Evolutionary conservation across 2,797 vertebrate species (phyloP).

Genomic region (Macrochelys suwanniensis): DNA sequence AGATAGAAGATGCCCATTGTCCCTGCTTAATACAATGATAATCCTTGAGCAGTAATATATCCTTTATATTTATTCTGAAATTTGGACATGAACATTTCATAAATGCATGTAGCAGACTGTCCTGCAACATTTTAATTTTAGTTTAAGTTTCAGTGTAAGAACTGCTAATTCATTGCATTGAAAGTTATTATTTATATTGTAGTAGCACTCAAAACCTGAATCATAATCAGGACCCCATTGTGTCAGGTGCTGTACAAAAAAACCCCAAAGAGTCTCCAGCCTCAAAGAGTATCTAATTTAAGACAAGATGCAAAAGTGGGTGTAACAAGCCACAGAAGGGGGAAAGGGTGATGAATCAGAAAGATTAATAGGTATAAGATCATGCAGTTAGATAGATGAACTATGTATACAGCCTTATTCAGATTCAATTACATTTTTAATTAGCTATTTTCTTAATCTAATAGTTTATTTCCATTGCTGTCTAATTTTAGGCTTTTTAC

Average conservation of each 20-base stretch:
- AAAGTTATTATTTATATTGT: not conserved
- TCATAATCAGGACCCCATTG: not conserved
- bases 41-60: not conserved
- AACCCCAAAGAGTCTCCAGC: constrained; percentile 27
- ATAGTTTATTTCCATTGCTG: too few relatives aligned
- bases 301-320: not conserved
- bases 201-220: not conserved
- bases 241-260: not conserved
- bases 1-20: not conserved
- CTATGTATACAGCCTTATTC: not conserved
- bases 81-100: not conserved
- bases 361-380: not conserved
- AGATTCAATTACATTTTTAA: not conserved
- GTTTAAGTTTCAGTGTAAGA: fast-evolving
- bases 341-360: not conserved
- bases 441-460: too few relatives aligned
- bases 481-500: too few relatives aligned
- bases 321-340: constrained; percentile 28
- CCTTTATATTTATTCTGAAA: not conserved
- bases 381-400: not conserved
- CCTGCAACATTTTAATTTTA: not conserved
- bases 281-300: constrained; percentile 53
- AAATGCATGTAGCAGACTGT: not conserved
- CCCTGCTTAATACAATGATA: not conserved
- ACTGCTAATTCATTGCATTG: not conserved